A percentile compares a stretch with the other conserved stretches of the same genome.
These are phyloP conservation scores for Trichechus manatus DNA, from an alignment of 2,113 vertebrate genomes.

Conservation along the genomic window DNA sequence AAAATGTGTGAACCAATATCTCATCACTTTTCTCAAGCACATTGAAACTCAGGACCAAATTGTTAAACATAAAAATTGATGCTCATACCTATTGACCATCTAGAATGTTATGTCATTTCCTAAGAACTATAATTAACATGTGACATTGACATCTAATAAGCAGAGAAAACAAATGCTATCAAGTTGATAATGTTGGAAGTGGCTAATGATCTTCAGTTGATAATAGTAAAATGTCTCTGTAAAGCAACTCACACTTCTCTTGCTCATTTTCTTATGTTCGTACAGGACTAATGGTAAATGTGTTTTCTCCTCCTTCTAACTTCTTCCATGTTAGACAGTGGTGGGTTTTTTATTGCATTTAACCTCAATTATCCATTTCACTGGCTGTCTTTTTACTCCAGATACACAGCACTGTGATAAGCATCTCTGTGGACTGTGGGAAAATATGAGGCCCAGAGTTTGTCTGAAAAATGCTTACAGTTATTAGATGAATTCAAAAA, in stretches of 20 bases:
- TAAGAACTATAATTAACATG: neutral
- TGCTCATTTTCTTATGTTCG: neutral
- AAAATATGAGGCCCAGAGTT: neutral
- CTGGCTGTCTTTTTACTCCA: neutral
- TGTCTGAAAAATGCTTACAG: neutral
- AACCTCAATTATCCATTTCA: neutral
- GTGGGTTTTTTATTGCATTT: neutral
- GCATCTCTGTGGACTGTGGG: neutral
- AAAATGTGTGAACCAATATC: neutral
- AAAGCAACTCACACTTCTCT: neutral
- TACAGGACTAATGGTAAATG: neutral
- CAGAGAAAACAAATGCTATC: neutral
- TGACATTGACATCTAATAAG: conserved; percentile 26
- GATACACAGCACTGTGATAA: neutral
- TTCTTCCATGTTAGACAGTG: neutral
- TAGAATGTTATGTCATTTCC: neutral
- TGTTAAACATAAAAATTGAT: neutral
- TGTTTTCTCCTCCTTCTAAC: neutral
- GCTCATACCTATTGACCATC: neutral
- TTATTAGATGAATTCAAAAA: neutral
- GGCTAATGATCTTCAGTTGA: neutral
- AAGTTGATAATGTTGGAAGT: neutral
- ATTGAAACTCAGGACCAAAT: conserved; percentile 18
- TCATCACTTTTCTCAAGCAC: conserved; percentile 38
- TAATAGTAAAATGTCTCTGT: neutral